Base-by-base conservation (phyloP, 1,140 invertebrate genomes). In the Zaprionus davidi region DNA sequence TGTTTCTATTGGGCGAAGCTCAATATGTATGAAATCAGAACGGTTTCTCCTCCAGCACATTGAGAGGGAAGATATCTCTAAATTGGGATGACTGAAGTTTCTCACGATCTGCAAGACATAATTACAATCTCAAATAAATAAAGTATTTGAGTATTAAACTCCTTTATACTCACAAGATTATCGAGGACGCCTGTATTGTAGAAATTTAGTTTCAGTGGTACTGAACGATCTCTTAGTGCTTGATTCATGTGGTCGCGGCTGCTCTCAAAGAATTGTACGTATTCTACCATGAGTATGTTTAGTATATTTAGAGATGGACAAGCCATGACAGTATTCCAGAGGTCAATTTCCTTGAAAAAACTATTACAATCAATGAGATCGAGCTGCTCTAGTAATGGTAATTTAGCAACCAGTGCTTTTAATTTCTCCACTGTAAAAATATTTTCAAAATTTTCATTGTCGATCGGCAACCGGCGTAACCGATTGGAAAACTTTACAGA, bases 241-340 rank as follows among this genome's bases (percentile, higher is more conserved):
- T 26, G 9, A 5, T 57, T 12, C 69, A 71, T 71, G 28, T 13
- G 7, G 12, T 15, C 26, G 3, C 69, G 13, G 53, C 20, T 57
- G 2, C 9, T 1, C 3, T 44, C 28, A 44, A 71, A 71, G 36
- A 65, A 65, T 11, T 36, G 11, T 0, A 1, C 15, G 15, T 26
- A 26, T 31, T 31, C 53, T 34, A 7, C 34, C 64, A 73, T 68
- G 17, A 15, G 26, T 3, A 73, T 56, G 28, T 73, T 62, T 2
- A 73, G 3, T n/a, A 46, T 31, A 2, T 31, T 53, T 1, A 73
- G 49, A 4, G 46, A 60, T 2, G 36, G 26, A 17, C 56, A 55
- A 7, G 26, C 4, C 17, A n/a, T 34, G 5, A 73, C 36, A 3
- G 28, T 55, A 46, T 28, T 46, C 71, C 71, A 73, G 1, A 73